Base-by-base conservation (phyloP, 1,140 invertebrate genomes). In the Manduca sexta region DNA sequence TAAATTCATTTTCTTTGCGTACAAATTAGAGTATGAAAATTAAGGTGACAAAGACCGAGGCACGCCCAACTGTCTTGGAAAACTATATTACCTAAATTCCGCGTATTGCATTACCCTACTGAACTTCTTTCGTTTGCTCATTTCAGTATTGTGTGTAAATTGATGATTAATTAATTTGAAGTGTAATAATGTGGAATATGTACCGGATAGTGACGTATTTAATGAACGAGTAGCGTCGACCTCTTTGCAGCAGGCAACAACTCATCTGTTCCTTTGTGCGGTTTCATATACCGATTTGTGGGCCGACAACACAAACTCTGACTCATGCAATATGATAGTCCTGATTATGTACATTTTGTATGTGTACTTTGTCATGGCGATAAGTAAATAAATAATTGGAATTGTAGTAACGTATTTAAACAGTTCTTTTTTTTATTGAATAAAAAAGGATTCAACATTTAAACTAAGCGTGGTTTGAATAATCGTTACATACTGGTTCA, bases 131-230 rank as follows among this genome's bases (percentile, higher is more conserved):
- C 43, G 16, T 29, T 30, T 40, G 45, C 6, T 13, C 15, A 26
- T 26, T 26, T 8, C 4, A 39, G 18, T 41, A 56, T 51, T 49
- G 33, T 49, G 31, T 49, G 47, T 38, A 39, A 53, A 59, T 52
- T 47, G 16, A 49, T 57, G 49, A 49, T 53, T 55, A 52, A 52
- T 56, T 45, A 44, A 45, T 52, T 64, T 56, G 26, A 40, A 49
- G 52, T 57, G 8, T 5, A 26, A 26, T 26, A 60, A 55, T 51
- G 16, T 47, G 42, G 54, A 60, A 37, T 56, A 49, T 52, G 48
- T 64, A 47, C 68, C 67, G 72, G 70, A 65, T 69, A 70, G 53
- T 81, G 77, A 79, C 69, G 64, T 71, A 76, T 60, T 41, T n/a
- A 26, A 45, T 45, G 37, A 59, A 60, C 55, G 44, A 57, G 49